Evolutionary conservation across 2,888 invertebrate genomes (phyloP), one percentile per base, ranked within the genome.

Genomic region (Micoletzkya japonica): DNA sequence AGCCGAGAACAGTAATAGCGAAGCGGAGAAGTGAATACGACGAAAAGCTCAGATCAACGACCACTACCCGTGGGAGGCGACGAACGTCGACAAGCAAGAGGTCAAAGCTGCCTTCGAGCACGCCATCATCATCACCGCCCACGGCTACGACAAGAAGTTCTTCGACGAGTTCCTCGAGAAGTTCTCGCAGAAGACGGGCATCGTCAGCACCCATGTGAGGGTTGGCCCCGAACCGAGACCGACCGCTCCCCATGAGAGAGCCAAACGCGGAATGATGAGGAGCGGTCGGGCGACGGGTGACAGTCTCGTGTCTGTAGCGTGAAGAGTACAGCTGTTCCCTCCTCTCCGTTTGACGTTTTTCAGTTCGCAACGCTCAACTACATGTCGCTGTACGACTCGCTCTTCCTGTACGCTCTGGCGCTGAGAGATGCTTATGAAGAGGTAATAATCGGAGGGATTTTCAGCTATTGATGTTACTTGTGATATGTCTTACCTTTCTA

Each of bases 91-190:
- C 64, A 84, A 83, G 60, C 76, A 77, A 44, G 83, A 83, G 73
- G 82, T 82, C 56, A 78, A 81, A 49, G 64, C 71, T 4, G 82
- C 84, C 28, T 85, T 77, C 70, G 84, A 85, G 66, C 76, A 80
- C 56, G 74, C 79, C 1, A 82, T 84, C 37, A 77, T 84, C n/a
- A 83, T 84, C 72, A 84, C 84, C 1, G 84, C 84, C 4, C 84
- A 84, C 61, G 84, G 84, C 3, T 84, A 84, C 73, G 84, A 84
- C 67, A 79, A 81, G 56, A 82, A 81, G 71, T 85, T 84, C 72
- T 81, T 83, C 67, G 83, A 84, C 44, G 81, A 81, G 26, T 84
- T 84, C 71, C 78, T 82, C 44, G 70, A 76, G 34, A 77, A 80
- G 30, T 84, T 84, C 70, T 77, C 80, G 28, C 66, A 78, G 50